Base-by-base conservation (phyloP, 1,140 invertebrate genomes). In the Nylanderia fulva region DNA sequence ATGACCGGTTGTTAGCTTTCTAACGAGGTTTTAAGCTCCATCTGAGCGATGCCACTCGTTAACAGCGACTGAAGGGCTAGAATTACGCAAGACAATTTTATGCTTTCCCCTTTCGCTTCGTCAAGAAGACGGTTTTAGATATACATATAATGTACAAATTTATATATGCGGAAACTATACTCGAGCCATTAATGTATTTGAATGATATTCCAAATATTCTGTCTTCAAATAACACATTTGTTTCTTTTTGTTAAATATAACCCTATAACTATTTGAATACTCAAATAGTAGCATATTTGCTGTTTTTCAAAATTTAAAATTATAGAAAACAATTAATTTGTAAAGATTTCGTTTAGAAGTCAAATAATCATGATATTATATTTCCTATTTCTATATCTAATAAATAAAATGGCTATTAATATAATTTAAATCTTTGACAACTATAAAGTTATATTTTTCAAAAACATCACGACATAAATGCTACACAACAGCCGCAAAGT, bases 11-110 rank as follows among this genome's bases (percentile, higher is more conserved):
- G 90, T 92, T 92, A 91, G 88, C 86, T 77, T 84, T 69, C 88
- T 91, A 92, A 92, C 91, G 91, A 92, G 89, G 88, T 84, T 91
- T 92, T 90, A 92, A 92, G 90, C 89, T 86, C 80, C 82, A 64
- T 63, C 77, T 87, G 86, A 92, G 74, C 80, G 86, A 92, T 92
- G 90, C 79, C 64, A 91, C 90, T 92, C 91, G 90, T 92, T 92
- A 90, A 89, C 87, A 84, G 76, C 82, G 75, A 72, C 52, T 85
- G 63, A 54, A 45, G 66, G 39, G 33, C 82, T 68, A 79, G 36
- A 69, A n/a, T 48, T 85, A 85, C 63, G 75, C 60, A 63, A 27
- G 54, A 18, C 24, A 33, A 33, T 68, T 79, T 79, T 79, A 52
- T 54, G 39, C 52, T 33, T 68, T 52, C n/a, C 45, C 15, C 13